Conservation (phyloP, 2,113 vertebrate species). For the Leptodactylus fuscus region DNA sequence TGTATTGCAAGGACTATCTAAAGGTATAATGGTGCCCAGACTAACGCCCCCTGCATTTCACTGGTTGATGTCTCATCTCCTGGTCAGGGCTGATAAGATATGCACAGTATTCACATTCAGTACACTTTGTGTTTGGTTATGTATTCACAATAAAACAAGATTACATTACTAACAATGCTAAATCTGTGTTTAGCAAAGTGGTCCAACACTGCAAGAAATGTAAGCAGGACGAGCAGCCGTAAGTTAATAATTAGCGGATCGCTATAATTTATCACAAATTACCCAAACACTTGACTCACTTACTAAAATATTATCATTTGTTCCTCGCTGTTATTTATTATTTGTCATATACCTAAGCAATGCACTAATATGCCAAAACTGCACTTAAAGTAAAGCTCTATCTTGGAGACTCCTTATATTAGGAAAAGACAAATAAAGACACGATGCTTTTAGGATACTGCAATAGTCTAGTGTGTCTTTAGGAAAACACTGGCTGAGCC, state of each 20-base stretch:
- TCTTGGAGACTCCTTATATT: too few species aligned
- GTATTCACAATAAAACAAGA: neutral
- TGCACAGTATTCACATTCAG: neutral
- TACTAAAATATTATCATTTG: neutral
- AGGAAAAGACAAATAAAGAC: too few species aligned
- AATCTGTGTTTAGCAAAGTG: neutral
- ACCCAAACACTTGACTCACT: neutral
- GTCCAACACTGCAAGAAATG: neutral
- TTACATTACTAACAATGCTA: neutral
- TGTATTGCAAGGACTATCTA: too few species aligned
- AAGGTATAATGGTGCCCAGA: too few species aligned
- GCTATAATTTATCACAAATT: neutral
- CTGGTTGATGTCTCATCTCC: too few species aligned
- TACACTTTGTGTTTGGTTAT: neutral
- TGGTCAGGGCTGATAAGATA: neutral
- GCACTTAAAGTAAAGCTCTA: neutral
- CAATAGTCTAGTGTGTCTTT: too few species aligned
- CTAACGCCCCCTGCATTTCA: too few species aligned
- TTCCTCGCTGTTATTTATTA: neutral
- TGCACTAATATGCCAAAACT: neutral
- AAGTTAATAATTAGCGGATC: neutral
- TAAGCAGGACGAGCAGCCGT: neutral
- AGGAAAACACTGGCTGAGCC: neutral
- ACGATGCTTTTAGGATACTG: neutral
- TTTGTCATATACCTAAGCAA: neutral